Conservation (phyloP, 2,888 invertebrate genomes). For the Cryptocephalus primarius region DNA sequence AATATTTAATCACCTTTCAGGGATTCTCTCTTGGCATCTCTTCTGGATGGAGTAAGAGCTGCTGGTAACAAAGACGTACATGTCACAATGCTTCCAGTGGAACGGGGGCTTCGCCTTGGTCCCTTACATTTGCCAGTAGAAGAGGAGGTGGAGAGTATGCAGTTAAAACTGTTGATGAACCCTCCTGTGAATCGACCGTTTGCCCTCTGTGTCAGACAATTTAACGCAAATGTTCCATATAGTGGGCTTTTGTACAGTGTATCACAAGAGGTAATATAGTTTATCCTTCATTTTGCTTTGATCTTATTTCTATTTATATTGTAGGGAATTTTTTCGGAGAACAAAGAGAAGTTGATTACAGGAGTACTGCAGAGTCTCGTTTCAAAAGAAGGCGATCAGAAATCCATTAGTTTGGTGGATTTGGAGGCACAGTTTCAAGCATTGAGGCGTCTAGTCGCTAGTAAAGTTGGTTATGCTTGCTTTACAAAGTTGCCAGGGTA, state of each 20-base stretch:
- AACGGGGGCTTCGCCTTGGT: slow-evolving; percentile 78
- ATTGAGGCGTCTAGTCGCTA: slow-evolving; percentile 83
- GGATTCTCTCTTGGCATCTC: slow-evolving; percentile 87
- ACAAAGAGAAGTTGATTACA: slow-evolving; percentile 93
- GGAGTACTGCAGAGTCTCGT: slow-evolving; percentile 80
- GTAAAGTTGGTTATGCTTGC: slow-evolving; percentile 95
- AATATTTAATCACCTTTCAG: slow-evolving; percentile 41
- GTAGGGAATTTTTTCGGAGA: slow-evolving; percentile 92
- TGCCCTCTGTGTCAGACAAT: slow-evolving; percentile 79
- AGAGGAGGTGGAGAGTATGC: slow-evolving; percentile 91
- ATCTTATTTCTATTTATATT: slow-evolving; percentile 18
- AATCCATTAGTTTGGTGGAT: slow-evolving; percentile 54
- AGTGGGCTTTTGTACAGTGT: slow-evolving; percentile 94
- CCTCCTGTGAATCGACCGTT: slow-evolving; percentile 54
- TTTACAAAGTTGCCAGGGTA: slow-evolving; percentile 84
- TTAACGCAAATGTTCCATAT: slow-evolving; percentile 96
- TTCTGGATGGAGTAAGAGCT: slow-evolving; percentile 92
- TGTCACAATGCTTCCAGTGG: slow-evolving; percentile 75
- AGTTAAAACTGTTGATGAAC: slow-evolving; percentile 67
- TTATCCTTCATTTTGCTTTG: neutral
- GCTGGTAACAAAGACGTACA: slow-evolving; percentile 96
- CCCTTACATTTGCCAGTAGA: slow-evolving; percentile 85
- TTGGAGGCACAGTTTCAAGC: slow-evolving; percentile 95
- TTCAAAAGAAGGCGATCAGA: slow-evolving; percentile 55
- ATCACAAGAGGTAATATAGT: slow-evolving; percentile 74